These are phyloP conservation scores for Diplazon laetatorius DNA, from an alignment of 2,888 invertebrate species.

Conservation along the genomic window DNA sequence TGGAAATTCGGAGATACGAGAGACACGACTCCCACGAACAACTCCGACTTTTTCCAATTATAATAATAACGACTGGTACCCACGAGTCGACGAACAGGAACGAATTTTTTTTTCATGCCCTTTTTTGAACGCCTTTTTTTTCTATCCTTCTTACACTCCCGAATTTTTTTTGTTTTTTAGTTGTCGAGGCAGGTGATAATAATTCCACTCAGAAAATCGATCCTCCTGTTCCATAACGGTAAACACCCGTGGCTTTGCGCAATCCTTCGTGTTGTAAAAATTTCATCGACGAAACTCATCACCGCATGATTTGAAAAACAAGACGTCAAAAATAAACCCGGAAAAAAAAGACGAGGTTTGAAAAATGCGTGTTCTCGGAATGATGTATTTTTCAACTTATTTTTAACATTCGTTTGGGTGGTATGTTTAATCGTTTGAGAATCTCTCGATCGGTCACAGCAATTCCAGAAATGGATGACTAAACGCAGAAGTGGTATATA, in stretches of 20 bases:
- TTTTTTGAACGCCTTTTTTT: neutral
- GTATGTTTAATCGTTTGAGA: constrained; percentile 67
- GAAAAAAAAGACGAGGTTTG: neutral
- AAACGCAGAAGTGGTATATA: constrained; percentile 58
- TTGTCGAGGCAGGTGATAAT: constrained; percentile 13
- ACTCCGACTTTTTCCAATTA: constrained; percentile 57
- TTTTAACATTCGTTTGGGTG: constrained; percentile 20
- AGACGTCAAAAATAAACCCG: neutral
- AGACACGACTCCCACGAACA: constrained; percentile 25
- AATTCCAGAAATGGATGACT: constrained; percentile 63
- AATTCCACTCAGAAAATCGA: constrained; percentile 11
- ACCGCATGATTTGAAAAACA: constrained; percentile 9
- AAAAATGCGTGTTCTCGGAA: constrained; percentile 26
- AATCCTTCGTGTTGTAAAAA: constrained; percentile 22
- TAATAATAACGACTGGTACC: constrained; percentile 64
- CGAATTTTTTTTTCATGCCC: constrained; percentile 9
- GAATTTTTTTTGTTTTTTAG: constrained; percentile 15
- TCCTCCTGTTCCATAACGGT: neutral
- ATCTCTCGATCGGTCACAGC: constrained; percentile 67
- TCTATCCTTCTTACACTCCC: neutral
- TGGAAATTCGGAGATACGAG: constrained; percentile 29
- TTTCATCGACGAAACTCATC: neutral
- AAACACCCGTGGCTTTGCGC: constrained; percentile 15
- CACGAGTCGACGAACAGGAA: constrained; percentile 36
- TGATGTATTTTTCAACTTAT: constrained; percentile 5